These are phyloP conservation scores for Nematolebias whitei DNA, from an alignment of 2,113 vertebrate species.

Conservation along the genomic window DNA sequence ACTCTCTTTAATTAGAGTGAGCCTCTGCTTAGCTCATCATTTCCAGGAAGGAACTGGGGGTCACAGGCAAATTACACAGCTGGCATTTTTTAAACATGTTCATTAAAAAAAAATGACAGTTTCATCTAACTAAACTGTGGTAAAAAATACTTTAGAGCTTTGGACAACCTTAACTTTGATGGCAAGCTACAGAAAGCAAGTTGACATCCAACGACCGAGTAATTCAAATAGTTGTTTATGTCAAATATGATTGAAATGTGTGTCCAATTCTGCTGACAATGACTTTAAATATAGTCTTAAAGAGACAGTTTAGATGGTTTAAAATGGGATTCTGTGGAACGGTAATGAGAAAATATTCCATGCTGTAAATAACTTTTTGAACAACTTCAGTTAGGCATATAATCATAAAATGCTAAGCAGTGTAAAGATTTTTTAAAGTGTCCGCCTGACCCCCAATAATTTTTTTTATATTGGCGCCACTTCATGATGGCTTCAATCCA, in stretches of 20 bases:
- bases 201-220: slow-evolving; percentile 8
- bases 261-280: slow-evolving; percentile 1
- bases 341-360: too few relatives aligned
- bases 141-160: slow-evolving; percentile 30
- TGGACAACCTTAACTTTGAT: slow-evolving; percentile 19
- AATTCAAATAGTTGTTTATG: slow-evolving; percentile 16
- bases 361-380: too few relatives aligned
- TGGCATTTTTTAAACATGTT: slow-evolving; percentile 69
- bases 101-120: slow-evolving; percentile 64
- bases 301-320: background rate
- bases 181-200: slow-evolving; percentile 13
- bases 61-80: slow-evolving; percentile 65
- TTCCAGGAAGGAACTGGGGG: slow-evolving; percentile 58
- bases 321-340: too few relatives aligned
- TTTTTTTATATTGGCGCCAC: too few relatives aligned
- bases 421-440: too few relatives aligned
- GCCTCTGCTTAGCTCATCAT: slow-evolving; percentile 68
- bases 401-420: too few relatives aligned
- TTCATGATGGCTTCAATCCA: too few relatives aligned
- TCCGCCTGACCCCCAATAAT: too few relatives aligned
- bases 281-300: slow-evolving; percentile 19
- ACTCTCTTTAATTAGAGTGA: slow-evolving; percentile 73
- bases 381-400: too few relatives aligned
- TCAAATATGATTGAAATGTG: background rate
- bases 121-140: slow-evolving; percentile 36